phyloP scores from a whole-genome alignment of 2,113 vertebrate genomes.

The Phyllostomus hastatus region DNA sequence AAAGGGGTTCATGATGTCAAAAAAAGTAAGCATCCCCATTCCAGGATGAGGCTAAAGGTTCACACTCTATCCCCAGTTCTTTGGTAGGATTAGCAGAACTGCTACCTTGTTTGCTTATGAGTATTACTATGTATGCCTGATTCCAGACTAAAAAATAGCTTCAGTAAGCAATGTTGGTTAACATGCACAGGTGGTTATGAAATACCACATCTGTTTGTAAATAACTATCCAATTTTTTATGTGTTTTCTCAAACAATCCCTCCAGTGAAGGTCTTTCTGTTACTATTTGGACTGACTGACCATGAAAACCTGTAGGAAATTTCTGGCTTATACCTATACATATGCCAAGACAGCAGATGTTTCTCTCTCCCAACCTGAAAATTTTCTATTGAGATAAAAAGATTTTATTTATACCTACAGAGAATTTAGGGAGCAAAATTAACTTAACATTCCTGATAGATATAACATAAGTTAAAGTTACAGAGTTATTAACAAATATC shows the following conservation, averaged over 20 bases:
- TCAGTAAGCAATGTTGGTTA: conserved; percentile 12
- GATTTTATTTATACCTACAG: background rate
- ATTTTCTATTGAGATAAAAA: background rate
- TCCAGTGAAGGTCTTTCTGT: conserved; percentile 40
- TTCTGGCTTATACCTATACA: background rate
- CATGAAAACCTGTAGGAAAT: conserved; percentile 35
- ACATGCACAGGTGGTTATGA: conserved; percentile 45
- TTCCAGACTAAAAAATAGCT: conserved; percentile 34
- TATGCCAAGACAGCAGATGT: background rate
- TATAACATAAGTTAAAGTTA: background rate
- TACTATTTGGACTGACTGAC: conserved; percentile 17
- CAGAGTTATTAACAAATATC: conserved; percentile 6
- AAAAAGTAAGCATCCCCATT: conserved; percentile 10
- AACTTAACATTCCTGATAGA: background rate
- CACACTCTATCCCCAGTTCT: background rate
- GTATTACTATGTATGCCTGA: background rate
- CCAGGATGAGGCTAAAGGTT: background rate
- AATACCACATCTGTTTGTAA: conserved; percentile 52
- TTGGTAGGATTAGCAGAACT: conserved; percentile 8
- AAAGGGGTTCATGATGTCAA: conserved; percentile 17
- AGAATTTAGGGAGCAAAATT: conserved; percentile 1
- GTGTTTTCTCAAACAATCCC: conserved; percentile 41
- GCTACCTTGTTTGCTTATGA: background rate
- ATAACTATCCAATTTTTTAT: conserved; percentile 58
- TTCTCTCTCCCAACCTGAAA: conserved; percentile 30